These are phyloP conservation scores for Drosophila stalkeri DNA, from an alignment of 2,888 invertebrate genomes.

Conservation along the genomic window DNA sequence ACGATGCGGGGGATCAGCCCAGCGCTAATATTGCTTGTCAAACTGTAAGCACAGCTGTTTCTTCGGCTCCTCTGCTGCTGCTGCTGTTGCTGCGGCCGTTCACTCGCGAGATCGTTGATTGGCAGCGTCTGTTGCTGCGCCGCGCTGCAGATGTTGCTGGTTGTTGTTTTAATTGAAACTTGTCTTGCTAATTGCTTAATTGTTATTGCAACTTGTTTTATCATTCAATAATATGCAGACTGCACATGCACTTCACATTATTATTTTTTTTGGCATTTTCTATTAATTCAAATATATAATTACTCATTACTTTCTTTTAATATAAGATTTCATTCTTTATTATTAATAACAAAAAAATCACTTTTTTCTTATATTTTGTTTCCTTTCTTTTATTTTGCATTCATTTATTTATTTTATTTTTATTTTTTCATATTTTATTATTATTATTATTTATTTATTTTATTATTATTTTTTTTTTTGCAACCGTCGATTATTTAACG, in stretches of 20 bases:
- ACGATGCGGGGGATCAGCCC: constrained; percentile 68
- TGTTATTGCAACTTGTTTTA: constrained; percentile 45
- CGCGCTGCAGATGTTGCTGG: constrained; percentile 22
- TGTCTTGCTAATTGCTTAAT: constrained; percentile 60
- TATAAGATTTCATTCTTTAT: constrained; percentile 13
- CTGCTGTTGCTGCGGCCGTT: constrained; percentile 63
- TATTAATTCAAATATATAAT: constrained; percentile 26
- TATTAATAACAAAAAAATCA: constrained; percentile 14
- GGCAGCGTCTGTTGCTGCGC: constrained; percentile 26
- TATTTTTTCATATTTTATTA: background rate
- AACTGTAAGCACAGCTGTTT: constrained; percentile 77
- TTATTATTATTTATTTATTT: constrained; percentile 24
- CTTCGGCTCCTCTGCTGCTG: constrained; percentile 21
- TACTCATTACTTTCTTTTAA: background rate
- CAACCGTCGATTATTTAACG: constrained; percentile 53
- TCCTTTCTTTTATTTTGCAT: background rate
- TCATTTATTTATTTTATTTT: background rate
- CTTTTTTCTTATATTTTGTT: constrained; percentile 15
- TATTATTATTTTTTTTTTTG: constrained; percentile 30
- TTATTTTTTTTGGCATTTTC: constrained; percentile 27
- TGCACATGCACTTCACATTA: constrained; percentile 34
- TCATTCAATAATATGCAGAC: constrained; percentile 35
- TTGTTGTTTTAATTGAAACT: constrained; percentile 57
- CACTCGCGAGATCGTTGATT: constrained; percentile 56
- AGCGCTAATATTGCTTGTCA: constrained; percentile 36